A percentile compares a stretch with the other conserved stretches of the same genome.
These are phyloP conservation scores for Caenorhabditis angaria DNA, from an alignment of 2,888 invertebrate species.

Conservation along the genomic window DNA sequence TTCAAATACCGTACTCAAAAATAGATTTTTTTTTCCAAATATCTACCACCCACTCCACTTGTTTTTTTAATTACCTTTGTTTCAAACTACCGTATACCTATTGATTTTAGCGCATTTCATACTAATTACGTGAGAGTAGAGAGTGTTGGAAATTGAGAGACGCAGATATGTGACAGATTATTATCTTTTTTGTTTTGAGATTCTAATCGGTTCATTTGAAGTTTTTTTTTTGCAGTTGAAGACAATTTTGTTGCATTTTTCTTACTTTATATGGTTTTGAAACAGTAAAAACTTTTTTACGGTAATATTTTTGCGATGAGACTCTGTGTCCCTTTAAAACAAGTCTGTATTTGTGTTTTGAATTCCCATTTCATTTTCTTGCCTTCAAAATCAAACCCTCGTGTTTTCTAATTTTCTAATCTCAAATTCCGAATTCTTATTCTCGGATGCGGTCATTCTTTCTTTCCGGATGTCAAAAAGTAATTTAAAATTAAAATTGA, in stretches of 20 bases:
- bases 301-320: no score
- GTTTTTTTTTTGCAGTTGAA: background rate
- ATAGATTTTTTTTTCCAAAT: no score
- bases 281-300: no score
- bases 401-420: background rate
- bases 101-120: slow-evolving; percentile 1
- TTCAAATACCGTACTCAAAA: no score
- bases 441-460: background rate
- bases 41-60: no score
- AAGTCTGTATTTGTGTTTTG: no score
- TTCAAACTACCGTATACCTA: background rate
- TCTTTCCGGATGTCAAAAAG: background rate
- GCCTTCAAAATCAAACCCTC: no score
- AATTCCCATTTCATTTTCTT: no score
- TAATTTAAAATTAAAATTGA: slow-evolving; percentile 3
- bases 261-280: background rate
- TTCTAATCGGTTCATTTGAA: background rate
- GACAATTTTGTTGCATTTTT: background rate
- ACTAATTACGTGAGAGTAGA: background rate
- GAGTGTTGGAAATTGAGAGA: background rate
- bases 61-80: no score
- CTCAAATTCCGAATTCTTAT: background rate
- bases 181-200: background rate
- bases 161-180: background rate
- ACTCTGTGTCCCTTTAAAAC: no score